Base-by-base conservation (phyloP, 2,888 invertebrate genomes). In the Mellilla xanthometata region DNA sequence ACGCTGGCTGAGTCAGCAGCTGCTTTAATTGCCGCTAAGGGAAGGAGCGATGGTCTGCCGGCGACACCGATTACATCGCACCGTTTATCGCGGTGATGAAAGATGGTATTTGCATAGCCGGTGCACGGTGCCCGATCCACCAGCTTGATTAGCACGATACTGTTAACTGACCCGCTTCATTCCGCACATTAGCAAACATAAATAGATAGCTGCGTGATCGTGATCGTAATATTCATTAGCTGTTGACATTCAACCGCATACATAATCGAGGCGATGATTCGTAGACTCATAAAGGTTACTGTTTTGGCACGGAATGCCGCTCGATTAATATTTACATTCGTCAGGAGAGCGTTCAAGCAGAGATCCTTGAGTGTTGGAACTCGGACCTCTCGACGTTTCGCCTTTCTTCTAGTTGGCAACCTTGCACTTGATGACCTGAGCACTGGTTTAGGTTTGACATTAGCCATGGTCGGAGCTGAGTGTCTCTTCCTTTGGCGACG, bases 281-380 rank as follows among this genome's bases (percentile, higher is more conserved):
- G 46, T 11, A 31, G 15, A 8, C 32, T 6, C 22, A 33, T 24
- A 24, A 41, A 31, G 24, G 28, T 30, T 40, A 33, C 15, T 28
- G 24, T 27, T 41, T 32, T 34, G 27, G 26, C 30, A 23, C 26
- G 28, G 12, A 26, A 34, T 28, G 10, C n/a, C n/a, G 22, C 23
- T 11, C 11, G 2, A 39, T 32, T 4, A 42, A 35, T 35, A 42
- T 42, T 48, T 56, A 92, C 93, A 84, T 92, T 90, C 59, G 81
- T 68, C 27, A 92, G 83, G 31, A 93, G 81, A 41, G 91, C 75
- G 63, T 91, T 87, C 67, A 92, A 76, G 65, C 93, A 92, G 23
- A 93, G 61, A 31, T 86, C 85, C 53, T 91, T 91, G 15, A 92
- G 70, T 3, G 75, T 72, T 28, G 82, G 77, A 28, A 92, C 81